Base-by-base conservation (phyloP, 2,797 vertebrate species). In the Hydrolagus colliei region DNA sequence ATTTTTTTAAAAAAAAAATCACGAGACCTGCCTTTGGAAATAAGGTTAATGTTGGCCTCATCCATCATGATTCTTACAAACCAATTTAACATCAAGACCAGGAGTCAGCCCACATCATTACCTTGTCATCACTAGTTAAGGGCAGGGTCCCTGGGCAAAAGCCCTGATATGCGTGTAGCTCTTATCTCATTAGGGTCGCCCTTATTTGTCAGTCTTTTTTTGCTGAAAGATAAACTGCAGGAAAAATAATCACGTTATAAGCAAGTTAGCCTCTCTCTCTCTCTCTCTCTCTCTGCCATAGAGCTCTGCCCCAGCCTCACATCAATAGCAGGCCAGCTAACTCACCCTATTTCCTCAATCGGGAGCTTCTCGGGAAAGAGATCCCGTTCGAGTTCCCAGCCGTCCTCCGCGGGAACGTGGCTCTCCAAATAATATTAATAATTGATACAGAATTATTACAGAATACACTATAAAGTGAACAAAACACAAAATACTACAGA, bases 101-200 rank as follows among this genome's bases (percentile, higher is more conserved):
- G 96, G 95, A 95, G 96, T 96, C 87, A 87, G 87, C 94, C 93
- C 92, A 94, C 94, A 92, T 99, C 98, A 99, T 99, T 98, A 97
- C 96, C 96, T 99, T 99, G 98, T 99, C 98, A 99, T 98, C 98
- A 99, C 96, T 94, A 94, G 94, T 99, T 98, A 98, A 96, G 93
- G 95, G 94, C 95, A 96, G 96, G 95, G 95, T 95, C 94, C 93
- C 90, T 88, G 93, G 95, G 93, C 93, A 95, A 93, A 94, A 6
- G 93, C 92, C 89, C 90, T 94, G 93, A 96, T 96, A 95, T 27
- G 27, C 95, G 95, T 95, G 94, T 95, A 96, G 95, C 93, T 97
- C 96, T 99, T 99, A 99, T 97, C 97, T 91, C 95, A 96, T 99
- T 99, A 98, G 95, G 41, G 93, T 95, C 94, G 92, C 93, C 92